A percentile compares a stretch with the other conserved stretches of the same genome.
phyloP scores from a whole-genome alignment of 2,113 vertebrate genomes.

The Alethe castanea region DNA sequence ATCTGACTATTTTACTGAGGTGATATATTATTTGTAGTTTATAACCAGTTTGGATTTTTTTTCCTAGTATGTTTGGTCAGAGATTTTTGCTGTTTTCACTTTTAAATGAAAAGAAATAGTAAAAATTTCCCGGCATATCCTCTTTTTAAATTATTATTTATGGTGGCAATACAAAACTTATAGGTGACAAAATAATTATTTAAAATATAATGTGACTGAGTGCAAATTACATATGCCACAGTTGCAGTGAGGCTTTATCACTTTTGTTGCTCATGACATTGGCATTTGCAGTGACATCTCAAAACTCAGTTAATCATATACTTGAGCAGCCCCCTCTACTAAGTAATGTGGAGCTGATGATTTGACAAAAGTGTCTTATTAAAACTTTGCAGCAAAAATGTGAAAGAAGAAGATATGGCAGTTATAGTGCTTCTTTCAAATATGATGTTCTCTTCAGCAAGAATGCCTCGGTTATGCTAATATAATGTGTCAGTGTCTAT shows the following conservation, averaged over 20 bases:
- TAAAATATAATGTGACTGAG: background rate
- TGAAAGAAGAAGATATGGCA: background rate
- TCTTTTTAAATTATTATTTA: background rate
- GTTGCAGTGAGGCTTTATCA: background rate
- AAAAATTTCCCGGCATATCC: background rate
- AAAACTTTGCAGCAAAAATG: background rate
- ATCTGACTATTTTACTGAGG: constrained; percentile 41
- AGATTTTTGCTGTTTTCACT: background rate
- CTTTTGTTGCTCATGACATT: background rate
- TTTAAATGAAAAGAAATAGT: background rate
- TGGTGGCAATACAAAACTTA: background rate
- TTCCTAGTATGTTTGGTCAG: background rate
- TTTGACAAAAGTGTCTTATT: background rate
- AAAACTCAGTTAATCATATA: background rate
- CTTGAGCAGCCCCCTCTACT: background rate
- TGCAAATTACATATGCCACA: background rate
- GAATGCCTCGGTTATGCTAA: background rate
- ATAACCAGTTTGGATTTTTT: background rate
- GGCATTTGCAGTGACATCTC: background rate
- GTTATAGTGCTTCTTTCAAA: background rate
- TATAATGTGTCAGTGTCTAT: background rate
- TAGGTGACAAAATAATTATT: background rate
- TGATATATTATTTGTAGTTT: constrained; percentile 31
- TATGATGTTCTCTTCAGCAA: background rate
- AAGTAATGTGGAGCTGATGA: background rate